Evolutionary conservation across 92 coral and sea anemone species (phyloP), one percentile per base, ranked within the genome.

Genomic region (Phenganax stokvisi): DNA sequence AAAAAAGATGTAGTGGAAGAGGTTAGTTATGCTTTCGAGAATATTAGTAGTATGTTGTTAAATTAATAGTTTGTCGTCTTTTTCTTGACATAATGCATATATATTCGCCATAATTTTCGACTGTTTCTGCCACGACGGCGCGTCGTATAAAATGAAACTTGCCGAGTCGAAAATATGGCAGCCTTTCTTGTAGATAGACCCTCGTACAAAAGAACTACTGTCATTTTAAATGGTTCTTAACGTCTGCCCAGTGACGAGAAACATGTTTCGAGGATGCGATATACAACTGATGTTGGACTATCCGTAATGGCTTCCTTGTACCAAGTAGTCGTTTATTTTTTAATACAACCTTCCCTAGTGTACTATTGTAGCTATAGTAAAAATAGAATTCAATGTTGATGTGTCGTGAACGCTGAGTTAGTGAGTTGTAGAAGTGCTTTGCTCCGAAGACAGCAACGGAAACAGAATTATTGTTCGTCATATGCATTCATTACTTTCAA

Each of bases 1-100:
- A 47, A 20, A 10, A 76, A 76, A 76, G 81, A 76, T 12, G 31
- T 25, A 12, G 81, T 76, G 69, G 81, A 76, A 59, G 69, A 76
- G 81, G 81, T 76, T 59, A 54, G 81, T 76, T 17, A 10, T 76
- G 10, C 44, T 27, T 76, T 55, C n/a, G 47, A 56, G 6, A 16
- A 7, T 8, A 73, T 6, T 73, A 56, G 62, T 68, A 28, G 54
- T 30, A 6, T 17, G 47, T 37, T 7, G 37, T 68, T 68, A 30
- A 68, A 3, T 12, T 37, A 3, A 68, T 37, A 30, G 47, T 68
- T 68, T n/a, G 30, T 37, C 47, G 29, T 53, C 47, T 68, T 37
- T 37, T 37, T 37, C 47, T 37, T 37, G 47, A 37, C 47, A 68
- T 68, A 30, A 15, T 53, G 25, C n/a, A 3, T 53, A 68, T 12